These are phyloP conservation scores for Syritta pipiens DNA, from an alignment of 2,888 invertebrate species.

Conservation along the genomic window DNA sequence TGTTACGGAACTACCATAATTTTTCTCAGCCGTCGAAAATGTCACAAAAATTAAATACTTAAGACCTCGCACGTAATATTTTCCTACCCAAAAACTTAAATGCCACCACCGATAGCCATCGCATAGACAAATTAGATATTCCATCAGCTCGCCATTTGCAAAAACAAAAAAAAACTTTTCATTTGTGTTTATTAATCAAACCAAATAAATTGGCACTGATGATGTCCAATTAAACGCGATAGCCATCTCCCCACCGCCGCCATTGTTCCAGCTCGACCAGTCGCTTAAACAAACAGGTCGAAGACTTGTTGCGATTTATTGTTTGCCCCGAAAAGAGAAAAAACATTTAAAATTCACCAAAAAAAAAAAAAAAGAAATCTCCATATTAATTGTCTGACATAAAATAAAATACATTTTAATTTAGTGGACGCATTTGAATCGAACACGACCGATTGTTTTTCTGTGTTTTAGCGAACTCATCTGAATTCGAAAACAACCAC, in stretches of 20 bases:
- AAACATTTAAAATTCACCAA: too few relatives aligned
- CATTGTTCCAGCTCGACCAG: conserved; percentile 20
- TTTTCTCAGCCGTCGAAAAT: not conserved
- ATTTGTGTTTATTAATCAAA: conserved; percentile 39
- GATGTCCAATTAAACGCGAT: conserved; percentile 57
- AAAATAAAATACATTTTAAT: conserved; percentile 62
- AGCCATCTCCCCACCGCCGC: conserved; percentile 17
- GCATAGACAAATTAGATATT: conserved; percentile 53
- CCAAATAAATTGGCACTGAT: conserved; percentile 58
- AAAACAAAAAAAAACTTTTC: too few relatives aligned
- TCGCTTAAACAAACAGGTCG: not conserved
- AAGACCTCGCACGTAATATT: conserved; percentile 27
- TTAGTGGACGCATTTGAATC: conserved; percentile 62
- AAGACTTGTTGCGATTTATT: conserved; percentile 28
- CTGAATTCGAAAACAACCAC: conserved; percentile 37
- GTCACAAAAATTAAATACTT: conserved; percentile 6
- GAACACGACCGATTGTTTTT: conserved; percentile 58
- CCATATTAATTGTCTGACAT: conserved; percentile 61
- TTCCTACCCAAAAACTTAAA: conserved; percentile 13
- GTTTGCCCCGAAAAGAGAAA: too few relatives aligned
- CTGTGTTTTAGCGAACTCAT: too few relatives aligned
- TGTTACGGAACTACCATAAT: conserved; percentile 9
- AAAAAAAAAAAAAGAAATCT: conserved; percentile 12
- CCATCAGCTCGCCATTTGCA: conserved; percentile 9
- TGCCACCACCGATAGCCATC: conserved; percentile 57